phyloP scores from a whole-genome alignment of 2,113 vertebrate species.

The Lota lota region DNA sequence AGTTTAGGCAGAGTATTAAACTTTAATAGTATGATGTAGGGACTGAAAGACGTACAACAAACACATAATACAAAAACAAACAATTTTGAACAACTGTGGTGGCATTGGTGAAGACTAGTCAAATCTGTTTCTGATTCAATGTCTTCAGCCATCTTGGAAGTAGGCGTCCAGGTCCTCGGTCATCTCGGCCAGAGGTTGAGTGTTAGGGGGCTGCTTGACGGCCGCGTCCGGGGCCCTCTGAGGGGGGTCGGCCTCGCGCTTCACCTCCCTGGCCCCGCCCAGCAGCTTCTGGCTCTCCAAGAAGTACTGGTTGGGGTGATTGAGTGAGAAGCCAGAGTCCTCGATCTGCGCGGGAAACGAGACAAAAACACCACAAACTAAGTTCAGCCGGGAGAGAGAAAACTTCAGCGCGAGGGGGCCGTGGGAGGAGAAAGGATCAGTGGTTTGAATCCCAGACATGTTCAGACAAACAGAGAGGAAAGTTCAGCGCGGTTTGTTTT shows the following conservation, averaged over 20 bases:
- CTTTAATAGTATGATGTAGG: no score
- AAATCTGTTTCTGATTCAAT: not conserved
- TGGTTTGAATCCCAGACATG: no score
- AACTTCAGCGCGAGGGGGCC: not conserved
- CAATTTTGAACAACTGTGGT: constrained; percentile 6
- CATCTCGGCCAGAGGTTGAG: constrained; percentile 62
- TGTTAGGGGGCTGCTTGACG: constrained; percentile 41
- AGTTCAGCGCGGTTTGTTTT: no score
- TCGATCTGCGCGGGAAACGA: constrained; percentile 76
- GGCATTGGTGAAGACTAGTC: no score
- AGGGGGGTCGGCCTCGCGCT: constrained; percentile 78
- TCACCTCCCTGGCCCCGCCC: constrained; percentile 77
- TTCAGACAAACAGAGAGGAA: no score
- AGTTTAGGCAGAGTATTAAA: no score
- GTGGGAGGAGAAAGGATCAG: no score
- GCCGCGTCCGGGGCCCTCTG: constrained; percentile 19
- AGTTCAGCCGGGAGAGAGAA: no score
- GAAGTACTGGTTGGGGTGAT: constrained; percentile 97
- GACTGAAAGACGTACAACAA: no score
- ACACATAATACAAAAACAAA: no score
- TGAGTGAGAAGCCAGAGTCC: constrained; percentile 88
- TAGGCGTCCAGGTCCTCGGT: constrained; percentile 80
- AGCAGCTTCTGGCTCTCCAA: constrained; percentile 81
- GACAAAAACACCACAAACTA: not conserved
- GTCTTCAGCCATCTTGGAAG: constrained; percentile 69